These are phyloP conservation scores for Panulirus ornatus DNA, from an alignment of 1,140 invertebrate species.

Conservation along the genomic window DNA sequence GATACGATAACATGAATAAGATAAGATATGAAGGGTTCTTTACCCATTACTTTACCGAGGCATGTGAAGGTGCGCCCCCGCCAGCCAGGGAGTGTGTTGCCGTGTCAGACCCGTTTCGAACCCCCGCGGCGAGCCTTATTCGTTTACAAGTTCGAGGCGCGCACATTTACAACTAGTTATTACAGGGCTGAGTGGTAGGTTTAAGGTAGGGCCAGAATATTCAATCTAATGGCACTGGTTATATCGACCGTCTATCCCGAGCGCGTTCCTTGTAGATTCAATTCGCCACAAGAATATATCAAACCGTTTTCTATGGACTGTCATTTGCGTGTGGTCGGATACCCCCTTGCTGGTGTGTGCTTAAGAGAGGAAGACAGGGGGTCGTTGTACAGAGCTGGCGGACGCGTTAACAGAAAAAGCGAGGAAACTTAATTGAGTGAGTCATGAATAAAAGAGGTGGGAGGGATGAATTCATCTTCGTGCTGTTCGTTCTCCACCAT, in stretches of 20 bases:
- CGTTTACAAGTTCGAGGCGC: constrained; percentile 70
- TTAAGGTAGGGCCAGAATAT: constrained; percentile 46
- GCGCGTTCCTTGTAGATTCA: too few species aligned
- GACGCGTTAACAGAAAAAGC: constrained; percentile 13
- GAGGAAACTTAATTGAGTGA: constrained; percentile 46
- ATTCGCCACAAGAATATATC: too few species aligned
- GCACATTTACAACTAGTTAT: constrained; percentile 70
- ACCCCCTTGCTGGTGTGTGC: too few species aligned
- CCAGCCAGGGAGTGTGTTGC: constrained; percentile 21
- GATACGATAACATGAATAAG: background rate
- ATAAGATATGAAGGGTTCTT: background rate
- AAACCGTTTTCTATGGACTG: too few species aligned
- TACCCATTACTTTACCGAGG: constrained; percentile 24
- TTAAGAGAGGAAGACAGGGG: too few species aligned
- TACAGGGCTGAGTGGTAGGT: constrained; percentile 56
- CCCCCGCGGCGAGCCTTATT: constrained; percentile 60
- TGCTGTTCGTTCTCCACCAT: background rate
- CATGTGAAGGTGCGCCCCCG: constrained; percentile 14
- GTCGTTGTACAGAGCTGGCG: too few species aligned
- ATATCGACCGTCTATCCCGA: constrained; percentile 24
- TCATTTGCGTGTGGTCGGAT: too few species aligned
- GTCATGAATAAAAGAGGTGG: constrained; percentile 46
- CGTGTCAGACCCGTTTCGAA: constrained; percentile 50
- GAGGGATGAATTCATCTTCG: constrained; percentile 26
- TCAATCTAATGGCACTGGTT: constrained; percentile 55